Conservation (phyloP, 2,888 invertebrate species). For the Aspidiotus destructor region DNA sequence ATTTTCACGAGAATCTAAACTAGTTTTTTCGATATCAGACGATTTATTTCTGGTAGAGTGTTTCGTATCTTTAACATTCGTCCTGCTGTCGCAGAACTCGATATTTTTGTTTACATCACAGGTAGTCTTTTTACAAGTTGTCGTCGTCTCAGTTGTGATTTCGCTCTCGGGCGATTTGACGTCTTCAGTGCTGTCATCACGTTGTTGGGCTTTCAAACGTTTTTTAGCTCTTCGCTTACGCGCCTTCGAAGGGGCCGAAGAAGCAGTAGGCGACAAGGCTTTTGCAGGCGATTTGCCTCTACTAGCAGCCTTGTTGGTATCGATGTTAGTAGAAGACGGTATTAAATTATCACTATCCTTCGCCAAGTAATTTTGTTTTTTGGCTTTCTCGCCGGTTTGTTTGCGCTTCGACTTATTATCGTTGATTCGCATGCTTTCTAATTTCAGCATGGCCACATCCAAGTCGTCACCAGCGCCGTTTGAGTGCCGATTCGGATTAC, state of each 20-base stretch:
- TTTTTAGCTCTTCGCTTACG: slow-evolving; percentile 18
- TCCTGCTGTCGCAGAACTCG: slow-evolving; percentile 18
- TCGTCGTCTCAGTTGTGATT: background rate
- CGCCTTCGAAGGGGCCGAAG: slow-evolving; percentile 15
- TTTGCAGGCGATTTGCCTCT: slow-evolving; percentile 11
- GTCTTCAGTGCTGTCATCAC: slow-evolving; percentile 8
- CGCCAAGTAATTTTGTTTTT: background rate
- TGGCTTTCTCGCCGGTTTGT: background rate
- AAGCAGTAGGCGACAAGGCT: background rate
- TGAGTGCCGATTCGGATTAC: background rate
- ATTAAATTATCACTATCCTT: background rate
- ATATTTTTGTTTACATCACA: slow-evolving; percentile 21
- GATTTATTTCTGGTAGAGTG: slow-evolving; percentile 8
- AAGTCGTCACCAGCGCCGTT: slow-evolving; percentile 8
- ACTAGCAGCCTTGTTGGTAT: background rate
- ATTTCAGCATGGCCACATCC: slow-evolving; percentile 23
- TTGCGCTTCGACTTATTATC: slow-evolving; percentile 12
- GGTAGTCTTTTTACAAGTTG: slow-evolving; percentile 11
- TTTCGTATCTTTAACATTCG: slow-evolving; percentile 12
- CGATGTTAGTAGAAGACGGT: background rate
- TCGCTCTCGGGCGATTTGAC: slow-evolving; percentile 8
- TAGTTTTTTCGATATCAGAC: slow-evolving; percentile 19
- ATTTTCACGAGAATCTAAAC: slow-evolving; percentile 11
- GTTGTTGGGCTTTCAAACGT: slow-evolving; percentile 2
- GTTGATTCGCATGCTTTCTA: slow-evolving; percentile 23